These are phyloP conservation scores for Tauraco erythrolophus DNA, from an alignment of 2,113 vertebrate species.

Conservation along the genomic window DNA sequence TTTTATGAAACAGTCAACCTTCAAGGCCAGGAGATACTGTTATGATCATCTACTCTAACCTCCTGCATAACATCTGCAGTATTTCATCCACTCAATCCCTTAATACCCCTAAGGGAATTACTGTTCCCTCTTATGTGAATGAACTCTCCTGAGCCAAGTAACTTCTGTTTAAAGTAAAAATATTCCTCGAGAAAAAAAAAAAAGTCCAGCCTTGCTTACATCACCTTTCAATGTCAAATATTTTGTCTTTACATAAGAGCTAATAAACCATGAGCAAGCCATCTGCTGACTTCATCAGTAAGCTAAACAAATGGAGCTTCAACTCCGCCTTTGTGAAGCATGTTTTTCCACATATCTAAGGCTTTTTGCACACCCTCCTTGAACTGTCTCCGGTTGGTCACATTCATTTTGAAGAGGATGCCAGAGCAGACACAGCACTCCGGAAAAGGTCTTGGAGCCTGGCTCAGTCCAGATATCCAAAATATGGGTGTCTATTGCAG, in stretches of 20 bases:
- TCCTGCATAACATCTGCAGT: neutral
- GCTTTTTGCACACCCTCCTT: neutral
- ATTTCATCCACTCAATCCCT: neutral
- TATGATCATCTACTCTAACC: neutral
- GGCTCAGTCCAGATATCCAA: neutral
- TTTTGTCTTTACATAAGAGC: neutral
- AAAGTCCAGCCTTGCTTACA: neutral
- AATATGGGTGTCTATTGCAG: neutral
- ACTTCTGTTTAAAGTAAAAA: conserved; percentile 34
- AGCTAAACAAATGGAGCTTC: neutral
- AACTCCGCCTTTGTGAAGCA: neutral
- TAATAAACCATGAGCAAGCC: conserved; percentile 1
- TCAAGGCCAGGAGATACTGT: conserved; percentile 11
- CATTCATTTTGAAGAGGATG: neutral
- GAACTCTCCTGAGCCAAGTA: neutral
- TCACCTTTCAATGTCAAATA: conserved; percentile 35
- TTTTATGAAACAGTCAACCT: conserved; percentile 27
- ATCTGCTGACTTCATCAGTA: conserved; percentile 2
- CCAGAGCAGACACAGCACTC: neutral
- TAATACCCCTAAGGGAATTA: neutral
- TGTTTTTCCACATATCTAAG: conserved; percentile 7
- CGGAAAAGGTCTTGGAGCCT: neutral
- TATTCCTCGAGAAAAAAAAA: neutral
- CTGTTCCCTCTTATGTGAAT: neutral
- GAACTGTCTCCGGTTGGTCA: neutral